A percentile compares a stretch with the other conserved stretches of the same genome.
phyloP scores from a whole-genome alignment of 2,888 invertebrate species.

The Philereme vetulata region DNA sequence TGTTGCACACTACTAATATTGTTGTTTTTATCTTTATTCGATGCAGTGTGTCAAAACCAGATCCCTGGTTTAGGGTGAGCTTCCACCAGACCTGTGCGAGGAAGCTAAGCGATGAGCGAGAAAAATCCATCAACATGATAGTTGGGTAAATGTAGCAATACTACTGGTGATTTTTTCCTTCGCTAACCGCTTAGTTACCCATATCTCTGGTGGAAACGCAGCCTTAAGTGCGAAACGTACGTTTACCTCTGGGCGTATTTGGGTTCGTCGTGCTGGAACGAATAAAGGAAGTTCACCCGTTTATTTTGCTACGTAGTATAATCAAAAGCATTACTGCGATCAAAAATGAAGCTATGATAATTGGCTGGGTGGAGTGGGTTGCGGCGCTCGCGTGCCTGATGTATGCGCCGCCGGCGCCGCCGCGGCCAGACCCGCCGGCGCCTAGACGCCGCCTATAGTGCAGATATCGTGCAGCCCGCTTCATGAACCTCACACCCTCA shows the following conservation, averaged over 20 bases:
- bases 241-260: constrained; percentile 9
- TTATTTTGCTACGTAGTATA: constrained; percentile 35
- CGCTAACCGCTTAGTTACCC: too few species aligned
- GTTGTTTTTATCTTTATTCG: constrained; percentile 28
- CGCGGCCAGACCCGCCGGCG: constrained; percentile 80
- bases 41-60: constrained; percentile 16
- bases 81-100: too few species aligned
- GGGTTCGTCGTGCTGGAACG: constrained; percentile 1
- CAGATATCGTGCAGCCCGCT: constrained; percentile 77
- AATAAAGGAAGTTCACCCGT: constrained; percentile 5
- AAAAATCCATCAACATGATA: too few species aligned
- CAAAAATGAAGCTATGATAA: constrained; percentile 71
- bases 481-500: constrained; percentile 46
- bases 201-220: too few species aligned
- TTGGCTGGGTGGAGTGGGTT: constrained; percentile 52
- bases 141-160: too few species aligned
- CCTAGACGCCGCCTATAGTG: constrained; percentile 75
- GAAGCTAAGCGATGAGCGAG: too few species aligned
- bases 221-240: not conserved
- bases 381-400: constrained; percentile 76
- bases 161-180: too few species aligned
- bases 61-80: constrained; percentile 11
- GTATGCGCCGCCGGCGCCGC: constrained; percentile 81
- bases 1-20: constrained; percentile 26
- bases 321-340: constrained; percentile 55